A percentile compares a stretch with the other conserved stretches of the same genome.
These are phyloP conservation scores for Cnemophilus loriae DNA, from an alignment of 2,113 vertebrate genomes.

Conservation along the genomic window DNA sequence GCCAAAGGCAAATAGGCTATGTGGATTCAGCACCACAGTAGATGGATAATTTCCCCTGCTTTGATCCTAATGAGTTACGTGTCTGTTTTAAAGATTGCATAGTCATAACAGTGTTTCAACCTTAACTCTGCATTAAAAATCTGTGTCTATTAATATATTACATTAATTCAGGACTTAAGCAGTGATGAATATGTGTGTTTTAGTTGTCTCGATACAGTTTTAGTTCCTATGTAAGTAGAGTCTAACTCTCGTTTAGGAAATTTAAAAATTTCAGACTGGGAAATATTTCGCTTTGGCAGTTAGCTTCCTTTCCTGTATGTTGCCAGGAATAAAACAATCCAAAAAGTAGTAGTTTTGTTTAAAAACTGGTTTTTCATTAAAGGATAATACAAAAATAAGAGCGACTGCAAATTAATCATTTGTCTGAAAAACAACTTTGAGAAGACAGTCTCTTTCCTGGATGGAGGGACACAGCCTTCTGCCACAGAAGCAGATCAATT, in stretches of 20 bases:
- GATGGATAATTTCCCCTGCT: constrained; percentile 41
- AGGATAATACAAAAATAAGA: background rate
- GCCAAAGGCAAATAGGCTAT: constrained; percentile 49
- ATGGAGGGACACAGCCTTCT: constrained; percentile 9
- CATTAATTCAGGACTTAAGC: background rate
- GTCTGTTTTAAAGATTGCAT: constrained; percentile 50
- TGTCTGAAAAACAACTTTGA: constrained; percentile 25
- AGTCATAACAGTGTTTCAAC: background rate
- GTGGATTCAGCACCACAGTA: constrained; percentile 32
- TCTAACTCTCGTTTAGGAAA: background rate
- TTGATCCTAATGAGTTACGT: constrained; percentile 42
- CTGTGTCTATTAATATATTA: background rate
- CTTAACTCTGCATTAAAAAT: constrained; percentile 29
- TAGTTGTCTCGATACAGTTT: background rate
- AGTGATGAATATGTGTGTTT: background rate
- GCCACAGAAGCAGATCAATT: constrained; percentile 62
- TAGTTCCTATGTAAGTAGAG: background rate
- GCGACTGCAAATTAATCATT: background rate
- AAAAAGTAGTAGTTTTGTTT: background rate
- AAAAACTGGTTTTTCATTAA: background rate
- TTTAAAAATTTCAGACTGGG: background rate
- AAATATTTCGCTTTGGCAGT: background rate
- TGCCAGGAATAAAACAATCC: background rate
- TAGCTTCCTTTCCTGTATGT: background rate
- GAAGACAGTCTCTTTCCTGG: background rate